Conservation (phyloP, 2,797 vertebrate species). For the Staurois parvus region DNA sequence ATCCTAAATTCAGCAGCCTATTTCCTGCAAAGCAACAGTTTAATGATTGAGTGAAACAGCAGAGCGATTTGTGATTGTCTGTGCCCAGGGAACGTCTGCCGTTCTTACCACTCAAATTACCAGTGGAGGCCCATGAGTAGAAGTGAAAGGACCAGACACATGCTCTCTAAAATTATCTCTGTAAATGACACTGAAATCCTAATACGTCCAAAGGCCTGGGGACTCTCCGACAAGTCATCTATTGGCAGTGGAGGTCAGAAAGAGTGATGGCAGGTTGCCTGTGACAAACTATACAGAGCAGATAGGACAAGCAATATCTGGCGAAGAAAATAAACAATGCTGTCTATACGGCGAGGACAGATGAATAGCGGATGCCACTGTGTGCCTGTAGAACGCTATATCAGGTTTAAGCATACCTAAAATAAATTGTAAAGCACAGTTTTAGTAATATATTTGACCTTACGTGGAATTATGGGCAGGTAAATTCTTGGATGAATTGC, state of each 20-base stretch:
- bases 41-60: conserved; percentile 52
- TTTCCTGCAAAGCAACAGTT: conserved; percentile 14
- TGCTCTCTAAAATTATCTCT: conserved; percentile 73
- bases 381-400: no score
- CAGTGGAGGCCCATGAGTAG: conserved; percentile 62
- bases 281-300: conserved; percentile 7
- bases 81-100: conserved; percentile 27
- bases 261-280: conserved; percentile 17
- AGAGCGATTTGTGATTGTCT: conserved; percentile 35
- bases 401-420: neutral
- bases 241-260: conserved; percentile 33
- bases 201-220: conserved; percentile 66
- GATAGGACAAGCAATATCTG: neutral
- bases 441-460: neutral
- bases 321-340: neutral
- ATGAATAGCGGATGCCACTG: neutral
- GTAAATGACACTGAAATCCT: conserved; percentile 70
- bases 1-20: conserved; percentile 3
- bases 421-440: neutral
- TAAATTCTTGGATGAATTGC: neutral
- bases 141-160: conserved; percentile 70
- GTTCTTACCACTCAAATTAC: conserved; percentile 66
- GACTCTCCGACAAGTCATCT: conserved; percentile 59
- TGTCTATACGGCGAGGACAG: neutral
- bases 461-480: neutral